Base-by-base conservation (phyloP, 2,797 vertebrate species). In the Gambelia wislizenii region DNA sequence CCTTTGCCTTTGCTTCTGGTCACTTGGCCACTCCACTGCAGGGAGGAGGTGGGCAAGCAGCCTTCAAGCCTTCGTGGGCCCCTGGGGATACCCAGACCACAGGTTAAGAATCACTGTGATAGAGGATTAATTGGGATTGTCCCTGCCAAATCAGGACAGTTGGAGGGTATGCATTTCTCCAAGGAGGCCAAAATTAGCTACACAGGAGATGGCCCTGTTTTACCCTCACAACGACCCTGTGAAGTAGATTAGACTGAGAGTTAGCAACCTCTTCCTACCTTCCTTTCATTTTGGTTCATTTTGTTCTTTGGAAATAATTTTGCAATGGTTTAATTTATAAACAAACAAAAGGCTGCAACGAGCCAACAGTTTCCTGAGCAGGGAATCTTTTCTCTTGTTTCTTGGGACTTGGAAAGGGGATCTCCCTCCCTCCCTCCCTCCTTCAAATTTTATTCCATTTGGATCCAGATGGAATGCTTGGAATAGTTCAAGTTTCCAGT, bases 401-500 rank as follows among this genome's bases (percentile, higher is more conserved):
- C 56, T 85, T 67, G 36, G 69, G 69, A 72, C 6, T 22, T 64
- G 70, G 67, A 76, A 47, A 80, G 76, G 36, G 39, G 67, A 36
- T 54, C 36, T 80, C 33, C 8, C 33, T 44, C 13, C 3, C 12
- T 1, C 72, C 13, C 49, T 47, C 33, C 49, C 47, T 30, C 30
- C 36, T 25, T 30, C 64, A 49, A n/a, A 27, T 54, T 64, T 76
- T 82, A 75, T 86, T 89, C 69, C 54, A 52, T 76, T 76, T 42
- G 69, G 54, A 76, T 75, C 69, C 56, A 86, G 70, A 33, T 44
- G 10, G 47, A 89, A 82, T 86, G 56, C 70, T 75, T 89, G 78
- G 84, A 86, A 86, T 86, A 86, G 54, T 86, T 86, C 27, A 64
- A 36, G 78, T 75, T 86, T 89, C 78, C 78, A 89, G 70, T 81